Conservation (phyloP, 1,140 invertebrate genomes). For the Neodiprion fabricii region DNA sequence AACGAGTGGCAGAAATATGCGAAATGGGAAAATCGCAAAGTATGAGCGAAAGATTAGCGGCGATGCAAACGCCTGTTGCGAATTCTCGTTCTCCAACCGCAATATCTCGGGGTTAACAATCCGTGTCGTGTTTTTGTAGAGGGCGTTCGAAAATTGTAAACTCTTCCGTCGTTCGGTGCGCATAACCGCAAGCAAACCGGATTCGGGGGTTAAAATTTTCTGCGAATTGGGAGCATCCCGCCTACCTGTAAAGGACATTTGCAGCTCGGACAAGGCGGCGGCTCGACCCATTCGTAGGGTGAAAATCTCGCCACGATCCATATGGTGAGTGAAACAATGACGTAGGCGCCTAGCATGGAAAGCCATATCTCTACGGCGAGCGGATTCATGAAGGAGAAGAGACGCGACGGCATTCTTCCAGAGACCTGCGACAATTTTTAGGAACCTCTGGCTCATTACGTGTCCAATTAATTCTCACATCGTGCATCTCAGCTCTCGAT, state of each 20-base stretch:
- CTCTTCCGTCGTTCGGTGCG: too few species aligned
- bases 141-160: not conserved
- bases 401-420: conserved; percentile 64
- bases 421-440: conserved; percentile 62
- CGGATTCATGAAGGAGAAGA: conserved; percentile 76
- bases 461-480: too few species aligned
- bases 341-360: conserved; percentile 70
- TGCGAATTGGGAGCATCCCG: conserved; percentile 30
- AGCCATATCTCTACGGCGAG: conserved; percentile 76
- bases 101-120: too few species aligned
- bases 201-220: not conserved
- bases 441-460: conserved; percentile 31
- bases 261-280: conserved; percentile 65
- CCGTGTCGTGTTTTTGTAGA: too few species aligned
- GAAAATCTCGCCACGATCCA: conserved; percentile 76
- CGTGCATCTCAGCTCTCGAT: not conserved
- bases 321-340: conserved; percentile 73
- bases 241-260: conserved; percentile 59
- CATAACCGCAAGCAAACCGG: not conserved
- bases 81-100: not conserved
- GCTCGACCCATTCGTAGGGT: conserved; percentile 74
- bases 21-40: too few species aligned
- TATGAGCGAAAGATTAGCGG: not conserved
- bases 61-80: too few species aligned
- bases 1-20: too few species aligned